phyloP scores from a whole-genome alignment of 1,140 invertebrate species.

The Aplysia californica region DNA sequence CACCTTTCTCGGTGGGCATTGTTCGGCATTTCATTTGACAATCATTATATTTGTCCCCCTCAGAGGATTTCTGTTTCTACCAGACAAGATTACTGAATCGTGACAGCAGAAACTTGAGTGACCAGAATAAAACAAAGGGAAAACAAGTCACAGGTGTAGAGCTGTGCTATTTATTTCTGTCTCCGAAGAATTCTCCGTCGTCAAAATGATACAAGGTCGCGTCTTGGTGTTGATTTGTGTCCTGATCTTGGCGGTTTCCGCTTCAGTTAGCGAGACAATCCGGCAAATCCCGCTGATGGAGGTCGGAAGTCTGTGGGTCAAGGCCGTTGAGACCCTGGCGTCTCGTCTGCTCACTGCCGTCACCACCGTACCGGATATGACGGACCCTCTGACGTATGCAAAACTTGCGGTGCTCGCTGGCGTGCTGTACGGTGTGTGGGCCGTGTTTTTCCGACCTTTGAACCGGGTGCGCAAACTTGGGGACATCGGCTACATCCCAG shows the following conservation, averaged over 20 bases:
- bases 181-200: background rate
- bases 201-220: background rate
- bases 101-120: too few relatives aligned
- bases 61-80: too few relatives aligned
- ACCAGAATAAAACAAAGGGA: too few relatives aligned
- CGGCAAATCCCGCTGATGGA: conserved; percentile 46
- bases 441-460: conserved; percentile 49
- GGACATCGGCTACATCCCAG: conserved; percentile 69
- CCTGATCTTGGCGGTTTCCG: conserved; percentile 37
- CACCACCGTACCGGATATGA: conserved; percentile 34
- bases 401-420: conserved; percentile 8
- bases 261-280: conserved; percentile 41
- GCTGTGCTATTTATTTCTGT: too few relatives aligned
- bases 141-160: too few relatives aligned
- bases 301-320: conserved; percentile 52
- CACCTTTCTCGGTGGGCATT: background rate
- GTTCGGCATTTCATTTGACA: background rate
- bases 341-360: conserved; percentile 24
- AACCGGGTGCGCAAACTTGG: conserved; percentile 60
- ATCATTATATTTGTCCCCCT: background rate
- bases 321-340: conserved; percentile 31
- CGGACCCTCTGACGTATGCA: conserved; percentile 39
- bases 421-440: conserved; percentile 37
- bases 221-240: background rate
- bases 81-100: too few relatives aligned